Evolutionary conservation across 2,888 invertebrate species (phyloP), one percentile per base, ranked within the genome.

Genomic region (Ophonus ardosiacus): DNA sequence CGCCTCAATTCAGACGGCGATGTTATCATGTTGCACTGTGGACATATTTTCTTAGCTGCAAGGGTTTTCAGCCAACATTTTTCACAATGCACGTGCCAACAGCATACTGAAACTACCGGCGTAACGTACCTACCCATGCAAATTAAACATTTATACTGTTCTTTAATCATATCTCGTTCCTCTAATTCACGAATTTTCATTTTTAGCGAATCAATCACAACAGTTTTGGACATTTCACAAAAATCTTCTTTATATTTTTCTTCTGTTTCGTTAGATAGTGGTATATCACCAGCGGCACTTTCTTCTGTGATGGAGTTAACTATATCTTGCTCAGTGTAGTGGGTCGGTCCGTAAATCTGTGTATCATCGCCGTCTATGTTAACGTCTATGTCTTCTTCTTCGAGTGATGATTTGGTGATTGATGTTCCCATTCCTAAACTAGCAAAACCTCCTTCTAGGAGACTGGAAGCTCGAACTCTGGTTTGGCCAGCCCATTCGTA

Each of bases 11-110:
- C 97, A 84, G 96, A 93, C 0, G 98, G 95, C 0, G 97, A 96
- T 7, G 98, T 98, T 88, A 98, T 98, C 90, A 96, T 96, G 92
- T 97, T 98, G 91, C 98, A 98, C 90, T 98, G 98, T 0, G 98
- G 98, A 90, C 98, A 98, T n/a, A 98, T 93, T 90, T 98, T 98
- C 92, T 98, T 97, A 0, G 97, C 96, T 24, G 97, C 96, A 0
- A 92, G 88, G 7, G 95, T 95, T 89, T 94, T 94, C 31, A 95
- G 91, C 96, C 96, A 96, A 90, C 96, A 96, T 87, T 94, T 93
- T 92, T 98, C 98, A 89, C 98, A 98, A 91, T 98, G 97, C 0
- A 98, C 98, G 91, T 98, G 98, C 98, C 98, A 98, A 91, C 98
- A 98, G 89, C 97, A 97, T 86, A 98, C 96, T 0, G 98, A 98